Conservation (phyloP, 2,113 vertebrate species). For the Malurus melanocephalus region DNA sequence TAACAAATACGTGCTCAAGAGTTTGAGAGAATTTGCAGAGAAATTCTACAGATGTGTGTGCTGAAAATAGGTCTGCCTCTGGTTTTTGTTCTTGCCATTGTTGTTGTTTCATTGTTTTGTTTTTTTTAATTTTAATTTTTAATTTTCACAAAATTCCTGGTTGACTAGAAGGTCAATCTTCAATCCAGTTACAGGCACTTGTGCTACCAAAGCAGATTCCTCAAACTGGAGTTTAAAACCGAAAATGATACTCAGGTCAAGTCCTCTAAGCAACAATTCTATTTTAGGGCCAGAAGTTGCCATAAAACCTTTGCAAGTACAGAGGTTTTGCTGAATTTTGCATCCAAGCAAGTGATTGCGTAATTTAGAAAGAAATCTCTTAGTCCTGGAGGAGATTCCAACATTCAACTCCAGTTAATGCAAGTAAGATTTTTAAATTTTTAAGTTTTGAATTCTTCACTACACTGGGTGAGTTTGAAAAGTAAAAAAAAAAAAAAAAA, state of each 20-base stretch:
- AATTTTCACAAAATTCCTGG: neutral
- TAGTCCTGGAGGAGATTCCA: neutral
- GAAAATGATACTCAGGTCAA: neutral
- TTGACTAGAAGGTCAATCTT: neutral
- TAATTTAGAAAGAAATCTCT: neutral
- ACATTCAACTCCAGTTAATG: neutral
- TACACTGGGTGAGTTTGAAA: neutral
- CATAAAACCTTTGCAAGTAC: neutral
- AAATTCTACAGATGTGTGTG: neutral
- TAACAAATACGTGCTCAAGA: neutral
- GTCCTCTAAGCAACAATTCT: neutral
- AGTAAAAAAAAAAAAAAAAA: neutral
- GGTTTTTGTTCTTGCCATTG: neutral
- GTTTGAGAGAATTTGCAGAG: neutral
- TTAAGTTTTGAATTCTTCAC: neutral
- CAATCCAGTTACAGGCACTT: neutral
- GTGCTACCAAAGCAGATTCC: neutral
- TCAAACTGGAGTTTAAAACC: neutral
- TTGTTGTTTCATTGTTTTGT: neutral
- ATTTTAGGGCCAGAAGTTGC: neutral
- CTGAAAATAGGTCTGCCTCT: neutral
- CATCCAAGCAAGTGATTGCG: neutral
- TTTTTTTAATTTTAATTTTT: neutral
- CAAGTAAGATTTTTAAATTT: neutral
- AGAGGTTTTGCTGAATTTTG: neutral